These are phyloP conservation scores for Xiphophorus hellerii DNA, from an alignment of 2,113 vertebrate genomes.

Conservation along the genomic window DNA sequence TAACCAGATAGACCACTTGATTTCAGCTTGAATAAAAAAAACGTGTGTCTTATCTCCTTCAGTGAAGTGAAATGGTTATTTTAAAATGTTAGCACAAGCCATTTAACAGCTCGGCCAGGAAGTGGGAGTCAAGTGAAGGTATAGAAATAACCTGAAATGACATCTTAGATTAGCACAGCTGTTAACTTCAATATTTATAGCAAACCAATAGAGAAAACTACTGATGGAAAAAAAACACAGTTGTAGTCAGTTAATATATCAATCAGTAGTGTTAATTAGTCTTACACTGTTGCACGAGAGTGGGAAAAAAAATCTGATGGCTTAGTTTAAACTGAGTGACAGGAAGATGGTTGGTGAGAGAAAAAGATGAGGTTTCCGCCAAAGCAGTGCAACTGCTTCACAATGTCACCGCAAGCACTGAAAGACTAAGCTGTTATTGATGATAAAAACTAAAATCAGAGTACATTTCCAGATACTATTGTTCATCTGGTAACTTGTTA, in stretches of 20 bases:
- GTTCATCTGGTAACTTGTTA: too few species aligned
- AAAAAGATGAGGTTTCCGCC: constrained; percentile 23
- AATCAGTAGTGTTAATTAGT: neutral
- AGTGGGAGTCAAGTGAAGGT: constrained; percentile 2
- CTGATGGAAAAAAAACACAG: neutral
- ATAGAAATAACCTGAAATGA: neutral
- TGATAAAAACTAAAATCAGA: neutral
- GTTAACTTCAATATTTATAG: neutral
- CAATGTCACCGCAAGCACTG: neutral
- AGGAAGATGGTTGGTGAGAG: constrained; percentile 25
- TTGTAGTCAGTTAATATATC: neutral
- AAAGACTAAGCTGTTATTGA: neutral
- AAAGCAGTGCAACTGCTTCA: neutral
- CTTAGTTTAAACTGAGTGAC: constrained; percentile 23
- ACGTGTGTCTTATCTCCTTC: neutral
- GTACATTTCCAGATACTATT: too few species aligned
- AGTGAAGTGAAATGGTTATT: neutral
- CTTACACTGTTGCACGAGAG: neutral
- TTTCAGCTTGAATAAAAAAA: constrained; percentile 15
- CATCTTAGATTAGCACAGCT: neutral
- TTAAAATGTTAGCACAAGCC: neutral
- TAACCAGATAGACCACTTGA: neutral
- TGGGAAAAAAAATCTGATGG: neutral
- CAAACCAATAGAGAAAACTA: neutral
- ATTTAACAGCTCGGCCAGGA: neutral